Conservation (phyloP, 2,797 vertebrate genomes). For the Nannoperca australis region DNA sequence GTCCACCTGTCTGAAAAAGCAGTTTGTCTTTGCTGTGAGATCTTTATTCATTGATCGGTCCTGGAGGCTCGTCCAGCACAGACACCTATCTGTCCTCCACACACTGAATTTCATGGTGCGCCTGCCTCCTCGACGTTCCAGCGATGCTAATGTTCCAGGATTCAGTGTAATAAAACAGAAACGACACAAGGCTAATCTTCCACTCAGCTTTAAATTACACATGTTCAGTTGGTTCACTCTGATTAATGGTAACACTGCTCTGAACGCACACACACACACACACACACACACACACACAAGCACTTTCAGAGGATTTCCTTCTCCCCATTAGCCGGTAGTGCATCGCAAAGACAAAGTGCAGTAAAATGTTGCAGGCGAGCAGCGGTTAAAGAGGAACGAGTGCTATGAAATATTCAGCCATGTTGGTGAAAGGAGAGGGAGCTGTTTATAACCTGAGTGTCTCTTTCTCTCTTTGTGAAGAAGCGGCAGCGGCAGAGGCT, state of each 20-base stretch:
- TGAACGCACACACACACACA: background rate
- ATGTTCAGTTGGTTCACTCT: slow-evolving; percentile 26
- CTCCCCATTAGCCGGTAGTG: slow-evolving; percentile 32
- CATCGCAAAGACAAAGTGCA: slow-evolving; percentile 41
- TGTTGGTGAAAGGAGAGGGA: slow-evolving; percentile 52
- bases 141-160: background rate
- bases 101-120: slow-evolving; percentile 32
- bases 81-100: slow-evolving; percentile 24
- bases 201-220: slow-evolving; percentile 29
- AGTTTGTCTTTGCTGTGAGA: slow-evolving; percentile 25
- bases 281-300: background rate
- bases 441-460: slow-evolving; percentile 50
- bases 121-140: slow-evolving; percentile 18
- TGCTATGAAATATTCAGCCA: slow-evolving; percentile 77
- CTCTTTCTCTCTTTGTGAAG: slow-evolving; percentile 32
- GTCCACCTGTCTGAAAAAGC: slow-evolving; percentile 16
- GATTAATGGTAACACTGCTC: slow-evolving; percentile 30
- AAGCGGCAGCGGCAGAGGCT: slow-evolving; percentile 41
- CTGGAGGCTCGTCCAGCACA: slow-evolving; percentile 15
- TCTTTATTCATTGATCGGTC: slow-evolving; percentile 39
- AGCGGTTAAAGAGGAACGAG: slow-evolving; percentile 51
- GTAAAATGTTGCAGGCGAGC: slow-evolving; percentile 39
- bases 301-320: slow-evolving; percentile 34
- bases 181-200: slow-evolving; percentile 18
- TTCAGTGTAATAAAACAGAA: slow-evolving; percentile 24